Evolutionary conservation across 2,797 vertebrate genomes (phyloP).

Genomic region (Lateolabrax maculatus): DNA sequence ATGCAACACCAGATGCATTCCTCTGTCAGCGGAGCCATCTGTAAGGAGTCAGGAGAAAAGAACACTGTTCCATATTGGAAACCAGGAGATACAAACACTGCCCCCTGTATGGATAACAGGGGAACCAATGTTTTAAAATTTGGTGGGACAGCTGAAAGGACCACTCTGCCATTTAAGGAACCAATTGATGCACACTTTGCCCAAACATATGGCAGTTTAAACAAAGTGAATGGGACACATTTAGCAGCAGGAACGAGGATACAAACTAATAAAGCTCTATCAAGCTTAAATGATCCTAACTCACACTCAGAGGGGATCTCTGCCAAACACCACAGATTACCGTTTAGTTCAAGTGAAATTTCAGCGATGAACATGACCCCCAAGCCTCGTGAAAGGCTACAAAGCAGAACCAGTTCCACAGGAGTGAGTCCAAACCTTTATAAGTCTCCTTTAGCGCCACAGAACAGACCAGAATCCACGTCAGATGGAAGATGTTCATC

Average conservation of each 20-base stretch:
- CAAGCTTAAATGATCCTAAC: constrained; percentile 21
- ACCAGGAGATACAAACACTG: constrained; percentile 43
- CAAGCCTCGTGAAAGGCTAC: constrained; percentile 37
- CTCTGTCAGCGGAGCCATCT: constrained; percentile 45
- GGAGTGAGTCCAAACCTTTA: constrained; percentile 27
- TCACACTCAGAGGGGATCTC: constrained; percentile 29
- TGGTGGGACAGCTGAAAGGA: constrained; percentile 33
- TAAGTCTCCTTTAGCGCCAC: constrained; percentile 9
- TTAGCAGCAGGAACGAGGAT: constrained; percentile 1
- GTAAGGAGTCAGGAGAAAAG: constrained; percentile 73
- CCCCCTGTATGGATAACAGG: constrained; percentile 47
- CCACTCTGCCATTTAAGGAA: constrained; percentile 42
- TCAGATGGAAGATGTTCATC: constrained; percentile 73
- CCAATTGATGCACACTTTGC: constrained; percentile 25
- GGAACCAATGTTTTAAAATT: constrained; percentile 11
- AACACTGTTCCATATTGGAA: constrained; percentile 61
- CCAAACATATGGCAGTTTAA: constrained; percentile 26
- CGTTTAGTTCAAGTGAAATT: constrained; percentile 38
- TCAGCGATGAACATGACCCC: constrained; percentile 19
- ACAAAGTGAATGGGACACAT: constrained; percentile 37
- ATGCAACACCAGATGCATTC: constrained; percentile 35
- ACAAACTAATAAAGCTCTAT: constrained; percentile 3
- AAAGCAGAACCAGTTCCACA: constrained; percentile 23
- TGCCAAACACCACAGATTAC: constrained; percentile 32
- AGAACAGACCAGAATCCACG: constrained; percentile 37